phyloP scores from a whole-genome alignment of 2,888 invertebrate genomes.

The Coelinius sp. region DNA sequence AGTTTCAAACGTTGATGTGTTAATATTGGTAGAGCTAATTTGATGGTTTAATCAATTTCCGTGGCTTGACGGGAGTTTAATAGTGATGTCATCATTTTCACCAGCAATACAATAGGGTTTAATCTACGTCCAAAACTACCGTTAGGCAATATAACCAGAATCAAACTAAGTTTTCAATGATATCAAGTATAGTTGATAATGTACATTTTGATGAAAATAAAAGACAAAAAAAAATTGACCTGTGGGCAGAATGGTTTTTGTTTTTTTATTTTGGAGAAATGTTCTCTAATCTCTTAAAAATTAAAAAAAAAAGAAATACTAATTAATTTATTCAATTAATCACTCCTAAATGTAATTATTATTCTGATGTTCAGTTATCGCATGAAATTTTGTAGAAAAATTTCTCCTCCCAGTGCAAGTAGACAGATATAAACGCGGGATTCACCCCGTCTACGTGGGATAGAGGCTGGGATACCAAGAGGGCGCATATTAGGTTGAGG shows the following conservation, averaged over 20 bases:
- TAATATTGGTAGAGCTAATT: constrained; percentile 70
- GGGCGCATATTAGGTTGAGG: constrained; percentile 70
- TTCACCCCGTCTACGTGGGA: constrained; percentile 3
- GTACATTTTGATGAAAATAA: background rate
- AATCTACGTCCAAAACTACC: constrained; percentile 66
- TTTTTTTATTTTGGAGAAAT: too few relatives aligned
- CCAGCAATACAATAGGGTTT: constrained; percentile 67
- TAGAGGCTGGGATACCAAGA: constrained; percentile 59
- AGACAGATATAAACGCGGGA: constrained; percentile 8
- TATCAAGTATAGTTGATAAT: constrained; percentile 51
- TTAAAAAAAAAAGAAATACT: too few relatives aligned
- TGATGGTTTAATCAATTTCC: constrained; percentile 71
- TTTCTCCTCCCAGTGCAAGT: background rate
- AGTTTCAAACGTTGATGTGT: constrained; percentile 57
- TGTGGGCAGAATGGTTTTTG: background rate
- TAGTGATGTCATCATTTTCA: constrained; percentile 71
- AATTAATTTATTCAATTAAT: too few relatives aligned
- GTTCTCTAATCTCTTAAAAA: too few relatives aligned
- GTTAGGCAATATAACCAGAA: constrained; percentile 68
- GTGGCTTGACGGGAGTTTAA: constrained; percentile 69
- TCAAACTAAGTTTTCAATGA: constrained; percentile 69
- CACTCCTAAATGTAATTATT: background rate
- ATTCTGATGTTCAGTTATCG: background rate
- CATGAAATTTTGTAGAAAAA: background rate
- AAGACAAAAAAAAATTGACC: background rate